These are phyloP conservation scores for Bradypus variegatus DNA, from an alignment of 2,797 vertebrate species.

Conservation along the genomic window DNA sequence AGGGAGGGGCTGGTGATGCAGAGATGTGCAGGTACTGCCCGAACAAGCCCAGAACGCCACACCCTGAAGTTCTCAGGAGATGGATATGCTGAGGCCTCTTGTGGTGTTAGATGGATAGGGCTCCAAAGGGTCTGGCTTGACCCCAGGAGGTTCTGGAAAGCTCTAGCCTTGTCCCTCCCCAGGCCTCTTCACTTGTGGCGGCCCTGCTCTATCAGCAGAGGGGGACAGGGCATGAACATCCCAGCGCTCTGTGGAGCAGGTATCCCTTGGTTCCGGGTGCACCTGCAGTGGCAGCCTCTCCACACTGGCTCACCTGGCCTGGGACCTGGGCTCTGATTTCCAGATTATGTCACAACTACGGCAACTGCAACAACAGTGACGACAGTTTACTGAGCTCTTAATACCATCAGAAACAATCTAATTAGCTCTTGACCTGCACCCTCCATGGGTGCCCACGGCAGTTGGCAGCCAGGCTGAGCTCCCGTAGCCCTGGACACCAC, in stretches of 20 bases:
- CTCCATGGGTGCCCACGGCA: neutral
- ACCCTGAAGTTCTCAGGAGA: neutral
- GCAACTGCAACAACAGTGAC: neutral
- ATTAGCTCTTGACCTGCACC: neutral
- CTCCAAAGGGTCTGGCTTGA: neutral
- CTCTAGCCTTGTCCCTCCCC: neutral
- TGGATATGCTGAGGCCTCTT: neutral
- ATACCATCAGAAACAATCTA: neutral
- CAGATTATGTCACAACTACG: neutral
- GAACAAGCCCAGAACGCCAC: neutral
- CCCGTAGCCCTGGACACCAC: neutral
- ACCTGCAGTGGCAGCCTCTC: neutral
- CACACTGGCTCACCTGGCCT: neutral
- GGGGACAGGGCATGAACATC: neutral
- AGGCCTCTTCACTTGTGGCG: neutral
- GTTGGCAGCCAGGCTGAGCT: neutral
- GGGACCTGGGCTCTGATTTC: neutral
- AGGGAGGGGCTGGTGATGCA: neutral
- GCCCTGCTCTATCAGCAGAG: neutral
- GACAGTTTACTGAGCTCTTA: neutral
- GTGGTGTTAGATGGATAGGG: neutral
- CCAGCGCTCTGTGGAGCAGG: neutral
- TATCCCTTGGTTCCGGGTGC: neutral
- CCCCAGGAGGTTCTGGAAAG: constrained; percentile 3
- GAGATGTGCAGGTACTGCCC: neutral